Evolutionary conservation across 2,113 vertebrate species (phyloP).

Genomic region (Lamprologus tigripictilis): DNA sequence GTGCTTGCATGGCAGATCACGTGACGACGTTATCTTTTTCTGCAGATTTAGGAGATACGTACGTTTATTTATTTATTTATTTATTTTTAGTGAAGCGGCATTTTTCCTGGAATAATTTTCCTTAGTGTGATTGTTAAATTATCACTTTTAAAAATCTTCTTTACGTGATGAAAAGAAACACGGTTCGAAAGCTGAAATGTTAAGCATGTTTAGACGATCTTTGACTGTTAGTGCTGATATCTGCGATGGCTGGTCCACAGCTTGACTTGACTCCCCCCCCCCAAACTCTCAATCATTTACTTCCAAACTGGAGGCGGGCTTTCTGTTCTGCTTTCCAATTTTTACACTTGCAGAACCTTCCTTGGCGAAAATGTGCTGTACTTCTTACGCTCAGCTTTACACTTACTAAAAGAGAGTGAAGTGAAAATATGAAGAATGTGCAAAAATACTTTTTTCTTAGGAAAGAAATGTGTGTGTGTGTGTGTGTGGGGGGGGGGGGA

Average conservation of each 20-base stretch:
- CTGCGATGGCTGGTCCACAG: not conserved
- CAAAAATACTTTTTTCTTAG: not conserved
- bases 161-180: not conserved
- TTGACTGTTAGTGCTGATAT: not conserved
- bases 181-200: not conserved
- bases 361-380: not conserved
- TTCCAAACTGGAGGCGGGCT: not conserved
- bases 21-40: not conserved
- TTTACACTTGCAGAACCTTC: not conserved
- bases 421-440: not conserved
- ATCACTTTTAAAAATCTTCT: not conserved
- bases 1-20: not conserved
- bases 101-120: not conserved
- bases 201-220: not conserved
- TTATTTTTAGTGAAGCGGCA: not conserved
- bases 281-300: not conserved
- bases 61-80: not conserved
- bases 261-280: not conserved
- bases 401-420: not conserved
- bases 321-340: not conserved
- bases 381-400: not conserved
- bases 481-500: fast-evolving
- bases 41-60: not conserved
- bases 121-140: not conserved
- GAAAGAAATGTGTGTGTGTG: not conserved